Base-by-base conservation (phyloP, 1,140 invertebrate species). In the Camponotus vicinus region DNA sequence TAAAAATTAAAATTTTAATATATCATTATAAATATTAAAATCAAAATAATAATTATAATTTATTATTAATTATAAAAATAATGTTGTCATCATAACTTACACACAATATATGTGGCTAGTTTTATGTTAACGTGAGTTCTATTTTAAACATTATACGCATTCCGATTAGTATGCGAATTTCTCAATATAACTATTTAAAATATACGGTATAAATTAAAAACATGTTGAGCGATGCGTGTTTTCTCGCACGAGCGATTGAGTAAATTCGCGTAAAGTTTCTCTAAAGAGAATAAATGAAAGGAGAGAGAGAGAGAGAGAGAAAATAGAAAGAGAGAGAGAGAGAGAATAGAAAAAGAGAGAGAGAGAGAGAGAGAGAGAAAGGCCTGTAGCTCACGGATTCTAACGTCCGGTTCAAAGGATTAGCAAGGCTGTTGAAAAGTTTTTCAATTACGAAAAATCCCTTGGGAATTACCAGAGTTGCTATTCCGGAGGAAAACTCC, bases 401-500 rank as follows among this genome's bases (percentile, higher is more conserved):
- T 70, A 70, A 57, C 84, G 84, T 86, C 55, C 76, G 49, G 73
- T 78, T 69, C 63, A 67, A 70, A 79, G 76, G 76, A 86, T 86
- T 86, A 86, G 84, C 63, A 55, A 49, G 55, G 57, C 59, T 34
- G 66, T 40, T 63, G 66, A 27, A 71, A 86, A 86, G 77, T 86
- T 86, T 86, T 86, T 86, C 85, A 86, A 86, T 86, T 86, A 86
- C 78, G 78, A 82, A 77, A 86, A 73, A 86, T 82, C 78, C 67
- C 66, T 11, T 11, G 77, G 61, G 67, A 55, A 82, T 86, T 79
- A 70, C 64, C n/a, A 49, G 27, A 13, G 21, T 64, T 21, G 59
- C 27, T 55, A 18, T 61, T 11, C 32, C 55, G 34, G 37, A 21
- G 49, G 37, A 21, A 49, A 78, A 67, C 57, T 84, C 45, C 21